Evolutionary conservation across 1,140 invertebrate genomes (phyloP).

Genomic region (Orchesella cincta): DNA sequence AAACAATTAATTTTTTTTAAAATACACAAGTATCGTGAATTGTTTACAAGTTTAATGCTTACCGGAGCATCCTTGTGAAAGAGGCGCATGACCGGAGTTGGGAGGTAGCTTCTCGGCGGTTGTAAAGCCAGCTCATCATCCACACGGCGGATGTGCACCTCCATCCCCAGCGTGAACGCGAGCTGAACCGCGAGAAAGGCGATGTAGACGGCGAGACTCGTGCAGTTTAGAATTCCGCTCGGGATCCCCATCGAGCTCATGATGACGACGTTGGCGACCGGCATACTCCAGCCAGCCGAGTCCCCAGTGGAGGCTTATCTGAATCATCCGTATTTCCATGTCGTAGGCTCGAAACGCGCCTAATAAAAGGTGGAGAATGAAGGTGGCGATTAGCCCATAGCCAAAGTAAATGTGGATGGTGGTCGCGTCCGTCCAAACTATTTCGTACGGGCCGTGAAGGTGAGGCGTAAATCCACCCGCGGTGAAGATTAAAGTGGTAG

Average conservation of each 20-base stretch:
- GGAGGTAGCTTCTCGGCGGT: not conserved
- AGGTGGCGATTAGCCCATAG: not conserved
- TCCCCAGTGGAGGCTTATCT: conserved; percentile 15
- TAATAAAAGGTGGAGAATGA: conserved; percentile 3
- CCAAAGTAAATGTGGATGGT: not conserved
- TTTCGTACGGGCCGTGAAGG: not conserved
- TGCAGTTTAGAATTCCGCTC: not conserved
- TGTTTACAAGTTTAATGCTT: not conserved
- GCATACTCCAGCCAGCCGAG: conserved; percentile 32
- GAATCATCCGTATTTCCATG: not conserved
- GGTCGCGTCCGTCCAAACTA: not conserved
- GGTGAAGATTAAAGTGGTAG: conserved; percentile 26
- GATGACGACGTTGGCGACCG: not conserved
- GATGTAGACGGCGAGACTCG: not conserved
- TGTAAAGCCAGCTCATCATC: not conserved
- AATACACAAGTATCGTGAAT: not conserved
- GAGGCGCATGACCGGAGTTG: conserved; percentile 21
- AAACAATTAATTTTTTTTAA: not conserved
- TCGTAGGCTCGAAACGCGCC: not conserved
- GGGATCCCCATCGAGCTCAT: not conserved
- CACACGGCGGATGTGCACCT: not conserved
- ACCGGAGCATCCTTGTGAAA: conserved; percentile 34
- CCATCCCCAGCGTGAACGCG: not conserved
- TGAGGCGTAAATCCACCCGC: conserved; percentile 1
- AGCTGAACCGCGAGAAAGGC: not conserved